Base-by-base conservation (phyloP, 2,113 vertebrate genomes). In the Zosterops hypoxanthus region DNA sequence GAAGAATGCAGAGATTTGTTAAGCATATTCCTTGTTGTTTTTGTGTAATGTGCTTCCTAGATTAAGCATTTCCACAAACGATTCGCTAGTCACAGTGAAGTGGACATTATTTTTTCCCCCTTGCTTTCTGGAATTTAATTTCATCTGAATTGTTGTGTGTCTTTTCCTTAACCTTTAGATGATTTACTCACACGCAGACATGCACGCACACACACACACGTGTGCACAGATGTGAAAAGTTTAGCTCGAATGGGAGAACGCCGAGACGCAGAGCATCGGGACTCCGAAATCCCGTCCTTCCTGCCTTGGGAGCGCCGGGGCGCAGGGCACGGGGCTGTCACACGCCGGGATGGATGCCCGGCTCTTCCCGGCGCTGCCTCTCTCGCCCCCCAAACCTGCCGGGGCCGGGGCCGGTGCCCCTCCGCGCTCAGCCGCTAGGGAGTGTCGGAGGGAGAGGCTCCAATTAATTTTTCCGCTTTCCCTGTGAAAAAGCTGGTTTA, bases 341-440 rank as follows among this genome's bases (percentile, higher is more conserved):
- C 70, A 12, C 60, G 44, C 36, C 68, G 53, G 28, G 68, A 15
- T 81, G 86, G 75, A 60, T 42, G 72, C 81, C 2, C 13, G 17
- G 55, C 60, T 41, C 3, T 6, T 34, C 55, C 46, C 70, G 63
- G 8, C 70, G 6, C 60, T 60, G 80, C 47, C n/a, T 46, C n/a
- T 28, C 28, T 71, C 44, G 8, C 80, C 49, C 68, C 66, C 26
- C 33, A 21, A 19, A 56, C 33, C 78, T 5, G 66, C 49, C 66
- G 36, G 29, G 17, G 61, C 79, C 55, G 5, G 29, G 15, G 61
- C 79, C 63, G 5, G 14, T 70, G 86, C 85, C 91, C 53, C 87
- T 75, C 86, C 76, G 41, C 18, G 16, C 36, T 28, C 84, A 44
- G 57, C 96, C 97, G 63, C 95, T 91, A 98, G 98, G 95, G 94